Evolutionary conservation across 2,888 invertebrate species (phyloP), one percentile per base, ranked within the genome.

Genomic region (Sphaerophoria rueppellii): DNA sequence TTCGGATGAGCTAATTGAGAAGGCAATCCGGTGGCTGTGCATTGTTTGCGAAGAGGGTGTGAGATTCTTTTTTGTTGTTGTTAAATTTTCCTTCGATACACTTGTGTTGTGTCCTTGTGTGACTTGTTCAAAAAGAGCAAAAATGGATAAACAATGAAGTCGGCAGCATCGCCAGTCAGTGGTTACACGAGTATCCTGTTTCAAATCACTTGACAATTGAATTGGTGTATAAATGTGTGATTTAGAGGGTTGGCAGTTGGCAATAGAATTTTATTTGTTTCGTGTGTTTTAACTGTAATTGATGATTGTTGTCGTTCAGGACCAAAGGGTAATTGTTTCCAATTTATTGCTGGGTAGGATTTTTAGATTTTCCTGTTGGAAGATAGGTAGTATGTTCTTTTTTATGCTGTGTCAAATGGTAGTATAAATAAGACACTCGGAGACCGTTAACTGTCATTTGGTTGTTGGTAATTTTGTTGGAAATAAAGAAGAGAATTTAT

Each of bases 111-210:
- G 24, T 24, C 24, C 24, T 24, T 24, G 24, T 24, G 24, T 24
- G 24, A 24, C 24, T 24, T 2, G 24, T 24, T 24, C 24, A 40
- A 75, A 58, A 73, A 81, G 76, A 72, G 54, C 80, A 81, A 80
- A 81, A 81, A 70, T 50, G 72, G 67, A 69, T 76, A 69, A 58
- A 55, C 71, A 73, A 60, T 61, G 67, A 61, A 77, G 73, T 71
- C 88, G 89, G 46, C n/a, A n/a, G 12, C n/a, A 46, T 46, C 11
- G 11, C 11, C 46, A n/a, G 46, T 46, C 37, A 16, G 89, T 89
- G 91, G 90, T 90, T 90, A 89, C 91, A 91, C 91, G 91, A 89
- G 89, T 91, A 91, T 91, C 91, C 89, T 89, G 90, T 91, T 91
- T 89, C 91, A 90, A 90, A 90, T 90, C 90, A 89, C 87, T 88